Conservation (phyloP, 2,888 invertebrate species). For the Drosophila incognita region DNA sequence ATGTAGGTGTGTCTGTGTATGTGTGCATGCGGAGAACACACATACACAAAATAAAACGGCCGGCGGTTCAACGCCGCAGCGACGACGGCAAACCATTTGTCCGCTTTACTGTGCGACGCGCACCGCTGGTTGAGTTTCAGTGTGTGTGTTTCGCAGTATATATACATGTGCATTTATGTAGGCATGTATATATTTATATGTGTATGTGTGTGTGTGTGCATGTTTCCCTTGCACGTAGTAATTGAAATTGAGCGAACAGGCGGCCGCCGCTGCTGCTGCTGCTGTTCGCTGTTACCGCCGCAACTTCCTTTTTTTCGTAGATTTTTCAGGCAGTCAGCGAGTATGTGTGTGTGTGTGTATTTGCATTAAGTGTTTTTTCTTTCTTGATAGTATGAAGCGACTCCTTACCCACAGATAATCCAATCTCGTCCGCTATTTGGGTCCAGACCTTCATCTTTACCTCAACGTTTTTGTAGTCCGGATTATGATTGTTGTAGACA, state of each 20-base stretch:
- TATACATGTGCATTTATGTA: constrained; percentile 14
- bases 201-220: constrained; percentile 27
- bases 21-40: constrained; percentile 19
- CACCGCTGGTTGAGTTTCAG: constrained; percentile 45
- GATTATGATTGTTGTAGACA: constrained; percentile 84
- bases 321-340: constrained; percentile 6
- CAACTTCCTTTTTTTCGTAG: constrained; percentile 58
- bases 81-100: constrained; percentile 64
- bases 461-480: constrained; percentile 84
- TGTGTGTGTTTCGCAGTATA: constrained; percentile 39
- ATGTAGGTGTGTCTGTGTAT: constrained; percentile 14
- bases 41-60: constrained; percentile 54
- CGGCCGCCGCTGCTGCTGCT: constrained; percentile 40
- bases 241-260: constrained; percentile 66
- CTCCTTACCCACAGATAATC: constrained; percentile 84
- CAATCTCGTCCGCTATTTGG: constrained; percentile 84
- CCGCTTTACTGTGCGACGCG: constrained; percentile 64
- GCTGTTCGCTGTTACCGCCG: constrained; percentile 46
- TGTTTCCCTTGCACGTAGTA: constrained; percentile 61
- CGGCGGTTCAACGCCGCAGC: constrained; percentile 66
- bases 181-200: constrained; percentile 11
- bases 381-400: background rate
- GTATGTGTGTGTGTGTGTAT: constrained; percentile 13
- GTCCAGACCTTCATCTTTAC: constrained; percentile 84
- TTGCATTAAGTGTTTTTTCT: constrained; percentile 18